These are phyloP conservation scores for Hylaea fasciaria DNA, from an alignment of 2,888 invertebrate genomes.

Conservation along the genomic window DNA sequence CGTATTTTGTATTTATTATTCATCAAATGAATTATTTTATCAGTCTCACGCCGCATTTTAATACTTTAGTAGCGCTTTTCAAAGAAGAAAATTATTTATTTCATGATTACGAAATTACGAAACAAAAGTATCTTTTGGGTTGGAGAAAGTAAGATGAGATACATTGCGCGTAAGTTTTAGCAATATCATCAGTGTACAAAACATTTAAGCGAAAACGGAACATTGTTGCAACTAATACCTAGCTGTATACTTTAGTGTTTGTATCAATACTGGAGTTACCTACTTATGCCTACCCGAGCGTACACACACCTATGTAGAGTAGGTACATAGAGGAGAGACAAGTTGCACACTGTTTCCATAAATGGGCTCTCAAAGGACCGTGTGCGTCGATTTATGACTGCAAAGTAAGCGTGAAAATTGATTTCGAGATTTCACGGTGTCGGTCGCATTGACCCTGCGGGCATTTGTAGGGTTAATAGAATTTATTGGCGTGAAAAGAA, in stretches of 20 bases:
- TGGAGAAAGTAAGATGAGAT: neutral
- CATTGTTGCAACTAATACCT: neutral
- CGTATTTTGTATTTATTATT: constrained; percentile 32
- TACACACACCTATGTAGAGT: neutral
- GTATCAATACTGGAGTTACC: neutral
- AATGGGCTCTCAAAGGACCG: constrained; percentile 57
- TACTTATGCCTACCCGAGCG: neutral
- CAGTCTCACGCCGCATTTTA: constrained; percentile 35
- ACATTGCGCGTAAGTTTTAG: neutral
- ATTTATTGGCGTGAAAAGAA: constrained; percentile 43
- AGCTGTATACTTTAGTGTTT: neutral
- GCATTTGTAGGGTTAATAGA: constrained; percentile 43
- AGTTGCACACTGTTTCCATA: constrained; percentile 50
- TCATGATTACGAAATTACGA: neutral
- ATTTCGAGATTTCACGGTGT: constrained; percentile 51
- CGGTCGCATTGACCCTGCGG: constrained; percentile 41
- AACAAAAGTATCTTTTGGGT: neutral
- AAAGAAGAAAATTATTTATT: constrained; percentile 1
- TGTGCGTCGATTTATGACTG: constrained; percentile 52
- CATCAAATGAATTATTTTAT: constrained; percentile 28
- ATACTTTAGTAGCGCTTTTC: constrained; percentile 36
- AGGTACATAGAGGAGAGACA: constrained; percentile 15
- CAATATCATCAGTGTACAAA: neutral
- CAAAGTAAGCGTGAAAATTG: constrained; percentile 54
- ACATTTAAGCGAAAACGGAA: neutral